Evolutionary conservation across 2,888 invertebrate genomes (phyloP).

Genomic region (Drosophila greeni): DNA sequence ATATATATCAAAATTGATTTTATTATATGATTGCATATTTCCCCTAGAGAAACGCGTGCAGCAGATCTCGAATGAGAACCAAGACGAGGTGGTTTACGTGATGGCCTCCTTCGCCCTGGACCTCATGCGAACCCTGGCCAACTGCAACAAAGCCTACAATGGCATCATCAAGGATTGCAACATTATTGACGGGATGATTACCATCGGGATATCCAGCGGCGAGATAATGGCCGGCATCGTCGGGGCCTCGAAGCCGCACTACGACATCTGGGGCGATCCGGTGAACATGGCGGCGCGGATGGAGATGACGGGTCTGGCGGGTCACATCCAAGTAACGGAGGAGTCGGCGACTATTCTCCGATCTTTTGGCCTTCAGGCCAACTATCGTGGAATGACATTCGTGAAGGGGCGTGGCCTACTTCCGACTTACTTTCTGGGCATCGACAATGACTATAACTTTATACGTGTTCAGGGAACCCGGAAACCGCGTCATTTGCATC

Average conservation of each 20-base stretch:
- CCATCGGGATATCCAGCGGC: constrained; percentile 90
- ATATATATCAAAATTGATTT: neutral
- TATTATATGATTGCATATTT: neutral
- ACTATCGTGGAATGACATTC: constrained; percentile 84
- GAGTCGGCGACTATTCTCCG: constrained; percentile 84
- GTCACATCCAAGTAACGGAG: constrained; percentile 88
- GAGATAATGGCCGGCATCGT: constrained; percentile 96
- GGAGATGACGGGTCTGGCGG: constrained; percentile 92
- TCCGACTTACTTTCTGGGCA: constrained; percentile 85
- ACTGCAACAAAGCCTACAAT: constrained; percentile 79
- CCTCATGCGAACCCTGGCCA: constrained; percentile 83
- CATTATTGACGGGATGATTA: constrained; percentile 63
- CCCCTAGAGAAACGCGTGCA: neutral
- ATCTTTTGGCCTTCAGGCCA: constrained; percentile 84
- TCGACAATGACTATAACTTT: constrained; percentile 81
- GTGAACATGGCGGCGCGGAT: constrained; percentile 98
- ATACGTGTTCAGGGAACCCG: neutral
- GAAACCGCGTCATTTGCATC: neutral
- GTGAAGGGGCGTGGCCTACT: constrained; percentile 85
- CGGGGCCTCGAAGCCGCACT: constrained; percentile 94
- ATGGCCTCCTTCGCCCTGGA: constrained; percentile 78
- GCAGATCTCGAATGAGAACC: neutral
- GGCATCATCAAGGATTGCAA: constrained; percentile 78
- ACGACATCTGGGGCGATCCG: constrained; percentile 98
- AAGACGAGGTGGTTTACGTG: constrained; percentile 82